phyloP scores from a whole-genome alignment of 2,797 vertebrate species.

The Acrossocheilus fasciatus region DNA sequence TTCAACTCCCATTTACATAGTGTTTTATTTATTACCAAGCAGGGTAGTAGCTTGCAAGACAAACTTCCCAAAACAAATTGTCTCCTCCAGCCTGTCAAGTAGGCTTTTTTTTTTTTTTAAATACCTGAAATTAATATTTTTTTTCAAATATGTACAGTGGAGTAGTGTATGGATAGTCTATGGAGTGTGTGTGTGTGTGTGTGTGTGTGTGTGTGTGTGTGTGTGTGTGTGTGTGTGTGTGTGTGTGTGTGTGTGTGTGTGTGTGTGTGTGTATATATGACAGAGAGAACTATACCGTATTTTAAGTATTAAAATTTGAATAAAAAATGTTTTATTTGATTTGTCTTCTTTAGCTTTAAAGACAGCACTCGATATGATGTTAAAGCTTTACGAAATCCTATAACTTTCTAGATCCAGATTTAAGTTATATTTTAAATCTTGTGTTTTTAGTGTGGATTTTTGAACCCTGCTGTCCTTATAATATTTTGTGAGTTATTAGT shows the following conservation, averaged over 20 bases:
- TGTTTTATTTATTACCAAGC: conserved; percentile 7
- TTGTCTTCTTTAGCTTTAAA: background rate
- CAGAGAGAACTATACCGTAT: too few species aligned
- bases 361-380: background rate
- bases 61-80: too few species aligned
- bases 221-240: too few species aligned
- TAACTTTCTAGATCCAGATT: background rate
- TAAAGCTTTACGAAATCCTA: background rate
- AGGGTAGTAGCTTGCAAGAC: background rate
- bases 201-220: too few species aligned
- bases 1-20: conserved; percentile 13
- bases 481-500: background rate
- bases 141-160: background rate
- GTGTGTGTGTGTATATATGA: too few species aligned
- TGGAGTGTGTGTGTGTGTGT: background rate
- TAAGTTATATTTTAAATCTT: background rate
- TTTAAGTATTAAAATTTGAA: too few species aligned
- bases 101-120: background rate
- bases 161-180: background rate
- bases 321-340: background rate
- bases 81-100: background rate
- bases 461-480: background rate
- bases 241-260: too few species aligned
- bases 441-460: background rate
- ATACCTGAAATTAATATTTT: background rate